Base-by-base conservation (phyloP, 2,888 invertebrate genomes). In the Ommatoiulus sabulosus region DNA sequence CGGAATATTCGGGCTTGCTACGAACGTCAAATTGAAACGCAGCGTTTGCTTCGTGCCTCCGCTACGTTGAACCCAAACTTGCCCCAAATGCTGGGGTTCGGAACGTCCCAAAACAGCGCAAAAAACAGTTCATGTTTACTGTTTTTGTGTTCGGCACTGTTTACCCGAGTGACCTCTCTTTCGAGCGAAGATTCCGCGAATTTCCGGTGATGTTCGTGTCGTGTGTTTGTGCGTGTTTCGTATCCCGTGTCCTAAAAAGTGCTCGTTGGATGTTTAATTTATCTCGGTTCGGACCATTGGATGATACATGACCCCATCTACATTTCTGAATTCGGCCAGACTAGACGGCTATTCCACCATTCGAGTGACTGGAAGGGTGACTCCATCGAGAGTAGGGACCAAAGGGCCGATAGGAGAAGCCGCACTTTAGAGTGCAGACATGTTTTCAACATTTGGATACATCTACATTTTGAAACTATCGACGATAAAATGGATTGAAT, bases 171-270 rank as follows among this genome's bases (percentile, higher is more conserved):
- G n/a, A n/a, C 63, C 63, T 3, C 0, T 46, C 1, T 63, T 17
- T 63, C 17, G 17, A 63, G n/a, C 1, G n/a, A 63, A 63, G 63
- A n/a, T n/a, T 63, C n/a, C n/a, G 63, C 63, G n/a, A 63, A 63
- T n/a, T 63, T 52, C 8, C 52, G 63, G 63, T 63, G 63, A n/a
- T 20, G 3, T 72, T 72, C 63, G 72, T n/a, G 24, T 5, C 20
- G 20, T 72, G 72, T 72, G 72, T 72, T 72, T 72, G 72, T 72
- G 72, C 24, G 72, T 72, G 72, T 72, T 72, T 72, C 24, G 72
- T 24, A 52, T 52, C 6, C 3, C 63, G 63, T n/a, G n/a, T n/a
- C 20, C 4, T 4, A 6, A 63, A 72, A 72, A 6, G 72, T 7
- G 72, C 20, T 72, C 6, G 24, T 72, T 72, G 72, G 72, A 72